These are phyloP conservation scores for Callopanchax toddi DNA, from an alignment of 2,113 vertebrate species.

Conservation along the genomic window DNA sequence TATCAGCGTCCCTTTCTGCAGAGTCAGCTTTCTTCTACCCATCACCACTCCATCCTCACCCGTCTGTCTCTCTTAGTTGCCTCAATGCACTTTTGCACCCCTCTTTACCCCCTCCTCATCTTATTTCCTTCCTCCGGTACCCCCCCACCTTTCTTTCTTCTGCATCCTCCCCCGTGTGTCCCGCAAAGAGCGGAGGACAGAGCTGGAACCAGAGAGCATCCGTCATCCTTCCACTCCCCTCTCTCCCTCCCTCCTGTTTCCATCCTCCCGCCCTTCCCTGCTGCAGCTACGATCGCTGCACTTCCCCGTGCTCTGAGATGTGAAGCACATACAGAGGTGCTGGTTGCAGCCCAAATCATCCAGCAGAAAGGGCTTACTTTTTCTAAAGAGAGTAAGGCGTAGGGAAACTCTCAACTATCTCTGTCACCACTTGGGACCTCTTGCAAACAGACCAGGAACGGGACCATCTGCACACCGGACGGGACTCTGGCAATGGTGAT, in stretches of 20 bases:
- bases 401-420: constrained; percentile 32
- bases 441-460: constrained; percentile 12
- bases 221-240: constrained; percentile 55
- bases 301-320: constrained; percentile 59
- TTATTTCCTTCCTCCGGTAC: constrained; percentile 13
- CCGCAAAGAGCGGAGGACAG: constrained; percentile 36
- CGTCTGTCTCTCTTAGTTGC: constrained; percentile 23
- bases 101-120: constrained; percentile 27
- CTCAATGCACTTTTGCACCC: constrained; percentile 43
- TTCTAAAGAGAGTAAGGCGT: constrained; percentile 27
- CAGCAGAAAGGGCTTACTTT: constrained; percentile 40
- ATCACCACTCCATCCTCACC: constrained; percentile 24
- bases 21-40: constrained; percentile 64
- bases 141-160: constrained; percentile 6
- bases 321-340: constrained; percentile 51
- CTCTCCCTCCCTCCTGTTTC: constrained; percentile 20
- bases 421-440: constrained; percentile 26
- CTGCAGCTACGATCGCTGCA: constrained; percentile 45
- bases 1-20: constrained; percentile 61
- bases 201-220: constrained; percentile 62
- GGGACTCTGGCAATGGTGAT: constrained; percentile 29
- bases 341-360: constrained; percentile 39
- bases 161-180: constrained; percentile 21
- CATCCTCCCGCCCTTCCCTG: constrained; percentile 34
- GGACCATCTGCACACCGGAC: constrained; percentile 12